A percentile compares a stretch with the other conserved stretches of the same genome.
Evolutionary conservation across 2,797 vertebrate species (phyloP).

Genomic region (Karalla daura): DNA sequence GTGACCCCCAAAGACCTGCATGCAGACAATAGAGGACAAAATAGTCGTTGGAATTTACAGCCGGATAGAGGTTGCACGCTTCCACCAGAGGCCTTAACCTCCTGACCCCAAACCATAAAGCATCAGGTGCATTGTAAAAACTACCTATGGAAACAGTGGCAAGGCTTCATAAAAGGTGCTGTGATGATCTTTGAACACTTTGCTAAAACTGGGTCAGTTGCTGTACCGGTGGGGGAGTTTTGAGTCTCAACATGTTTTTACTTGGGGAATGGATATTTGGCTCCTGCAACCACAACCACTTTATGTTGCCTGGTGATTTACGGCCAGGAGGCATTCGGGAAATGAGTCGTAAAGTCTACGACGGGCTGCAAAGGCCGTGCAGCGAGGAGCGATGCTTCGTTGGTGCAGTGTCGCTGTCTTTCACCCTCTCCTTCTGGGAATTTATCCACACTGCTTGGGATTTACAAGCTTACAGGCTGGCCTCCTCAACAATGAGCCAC

Average conservation of each 20-base stretch:
- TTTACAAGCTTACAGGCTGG: constrained; percentile 16
- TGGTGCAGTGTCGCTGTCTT: constrained; percentile 25
- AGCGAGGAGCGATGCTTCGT: constrained; percentile 30
- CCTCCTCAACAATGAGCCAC: constrained; percentile 1
- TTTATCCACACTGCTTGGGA: constrained; percentile 7
- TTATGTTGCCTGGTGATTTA: constrained; percentile 32
- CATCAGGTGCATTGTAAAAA: background rate
- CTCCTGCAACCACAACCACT: constrained; percentile 24
- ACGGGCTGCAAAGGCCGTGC: constrained; percentile 10
- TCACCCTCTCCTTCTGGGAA: constrained; percentile 16
- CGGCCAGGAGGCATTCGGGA: constrained; percentile 35
- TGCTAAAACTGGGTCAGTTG: background rate
- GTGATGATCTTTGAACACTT: constrained; percentile 9
- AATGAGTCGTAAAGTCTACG: constrained; percentile 27
- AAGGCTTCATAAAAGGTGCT: background rate
- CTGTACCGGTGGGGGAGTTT: background rate
- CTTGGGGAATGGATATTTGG: constrained; percentile 2
- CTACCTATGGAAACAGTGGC: background rate
- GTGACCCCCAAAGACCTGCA: constrained; percentile 95
- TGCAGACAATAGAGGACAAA: constrained; percentile 54
- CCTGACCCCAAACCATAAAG: constrained; percentile 8
- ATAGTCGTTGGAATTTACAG: constrained; percentile 5
- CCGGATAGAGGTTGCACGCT: background rate
- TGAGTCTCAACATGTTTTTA: constrained; percentile 4
- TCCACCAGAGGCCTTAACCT: constrained; percentile 7